Evolutionary conservation across 2,888 invertebrate genomes (phyloP), one percentile per base, ranked within the genome.

Genomic region (Barypeithes pellucidus): DNA sequence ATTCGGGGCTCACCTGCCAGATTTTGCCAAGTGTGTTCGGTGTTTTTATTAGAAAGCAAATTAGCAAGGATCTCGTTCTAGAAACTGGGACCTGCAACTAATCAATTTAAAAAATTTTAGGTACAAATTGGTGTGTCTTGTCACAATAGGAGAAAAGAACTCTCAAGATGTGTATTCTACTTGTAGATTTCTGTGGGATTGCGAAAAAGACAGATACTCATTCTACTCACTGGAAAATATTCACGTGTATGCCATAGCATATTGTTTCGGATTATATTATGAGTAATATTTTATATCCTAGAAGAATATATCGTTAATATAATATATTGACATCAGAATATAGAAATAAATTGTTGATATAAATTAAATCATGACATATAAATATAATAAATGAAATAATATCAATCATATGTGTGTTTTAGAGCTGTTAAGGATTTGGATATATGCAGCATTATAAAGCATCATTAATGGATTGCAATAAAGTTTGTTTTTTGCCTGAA

Each of bases 181-280:
- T 45, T 88, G 91, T 78, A 88, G 91, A 71, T 92, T 92, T 82
- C 84, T 93, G 18, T 93, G 93, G 93, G 93, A 93, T 80, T 82
- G 86, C 43, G 89, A 91, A 50, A 88, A 89, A 62, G 93, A 93
- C 80, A 86, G 87, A 63, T 93, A 90, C 81, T 90, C 90, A 0
- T 85, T 86, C 0, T 89, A 89, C 78, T 87, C 87, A 41, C 89
- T 88, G 80, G 92, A 93, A 83, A 92, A 91, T 79, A 88, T 88
- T 72, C 88, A 90, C 72, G 88, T 92, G 68, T 90, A 89, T 81
- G 91, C 90, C 18, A 88, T 89, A 79, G 91, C 90, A 29, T 88
- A 89, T 60, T 92, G 92, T 69, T 91, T 92, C 81, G 93, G 90
- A 24, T 82, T 92, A 61, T 93, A 93, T 84, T 90, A 90, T 79